Evolutionary conservation across 2,888 invertebrate genomes (phyloP).

Genomic region (Diaprepes abbreviatus): DNA sequence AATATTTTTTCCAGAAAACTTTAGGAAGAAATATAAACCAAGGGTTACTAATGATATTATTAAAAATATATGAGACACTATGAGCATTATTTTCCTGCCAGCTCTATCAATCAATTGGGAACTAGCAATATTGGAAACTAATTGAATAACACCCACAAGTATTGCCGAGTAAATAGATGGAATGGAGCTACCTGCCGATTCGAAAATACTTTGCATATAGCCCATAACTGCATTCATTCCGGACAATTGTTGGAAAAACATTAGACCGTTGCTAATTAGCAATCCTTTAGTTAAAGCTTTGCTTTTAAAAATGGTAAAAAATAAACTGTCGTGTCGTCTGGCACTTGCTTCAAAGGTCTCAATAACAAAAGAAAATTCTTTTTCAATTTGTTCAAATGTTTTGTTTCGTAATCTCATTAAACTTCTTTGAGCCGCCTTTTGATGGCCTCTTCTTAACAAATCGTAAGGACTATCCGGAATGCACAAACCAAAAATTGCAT

Average conservation of each 20-base stretch:
- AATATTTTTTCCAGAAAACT: conserved; percentile 55
- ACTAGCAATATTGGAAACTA: conserved; percentile 78
- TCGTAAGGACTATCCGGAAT: conserved; percentile 54
- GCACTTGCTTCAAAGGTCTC: conserved; percentile 35
- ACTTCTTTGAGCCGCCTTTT: conserved; percentile 74
- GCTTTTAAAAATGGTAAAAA: conserved; percentile 36
- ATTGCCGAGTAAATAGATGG: too few species aligned
- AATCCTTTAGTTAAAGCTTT: conserved; percentile 58
- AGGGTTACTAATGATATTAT: conserved; percentile 68
- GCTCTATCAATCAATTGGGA: conserved; percentile 82
- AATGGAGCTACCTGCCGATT: conserved; percentile 63
- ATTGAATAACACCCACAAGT: conserved; percentile 82
- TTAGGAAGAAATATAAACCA: conserved; percentile 56
- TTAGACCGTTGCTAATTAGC: conserved; percentile 62
- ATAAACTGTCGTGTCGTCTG: conserved; percentile 14
- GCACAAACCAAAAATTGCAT: conserved; percentile 40
- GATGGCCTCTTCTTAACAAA: conserved; percentile 56
- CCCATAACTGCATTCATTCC: conserved; percentile 85
- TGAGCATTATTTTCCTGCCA: conserved; percentile 79
- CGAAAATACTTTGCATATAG: conserved; percentile 81
- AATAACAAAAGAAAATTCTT: conserved; percentile 52
- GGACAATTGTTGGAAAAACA: conserved; percentile 62
- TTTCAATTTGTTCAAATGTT: conserved; percentile 36
- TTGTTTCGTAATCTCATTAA: conserved; percentile 72
- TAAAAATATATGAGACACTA: conserved; percentile 77